Evolutionary conservation across 64 coral and sea anemone species (phyloP).

Genomic region (Pocillopora damicornis): DNA sequence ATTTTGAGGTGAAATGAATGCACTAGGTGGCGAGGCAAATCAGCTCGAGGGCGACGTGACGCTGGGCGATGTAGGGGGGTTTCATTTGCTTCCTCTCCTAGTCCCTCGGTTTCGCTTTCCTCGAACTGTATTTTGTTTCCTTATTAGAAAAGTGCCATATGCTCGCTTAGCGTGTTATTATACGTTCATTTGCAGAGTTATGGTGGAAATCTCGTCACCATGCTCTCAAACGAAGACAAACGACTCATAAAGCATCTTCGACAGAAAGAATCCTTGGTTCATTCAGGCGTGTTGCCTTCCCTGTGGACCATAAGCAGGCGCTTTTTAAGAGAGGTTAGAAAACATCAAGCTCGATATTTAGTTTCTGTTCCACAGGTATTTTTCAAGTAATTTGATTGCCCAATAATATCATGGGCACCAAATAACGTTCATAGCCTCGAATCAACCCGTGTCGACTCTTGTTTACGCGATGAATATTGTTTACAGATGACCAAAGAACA

Average conservation of each 20-base stretch:
- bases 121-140: too few relatives aligned
- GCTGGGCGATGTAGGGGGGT: neutral
- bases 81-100: too few relatives aligned
- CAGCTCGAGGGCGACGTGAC: neutral
- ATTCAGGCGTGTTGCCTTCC: neutral
- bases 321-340: neutral
- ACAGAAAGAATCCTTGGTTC: neutral
- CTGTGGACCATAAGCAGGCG: constrained; percentile 12
- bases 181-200: neutral
- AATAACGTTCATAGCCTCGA: too few relatives aligned
- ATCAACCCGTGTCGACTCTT: too few relatives aligned
- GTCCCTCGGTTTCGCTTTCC: neutral
- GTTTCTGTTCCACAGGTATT: too few relatives aligned
- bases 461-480: too few relatives aligned
- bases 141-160: too few relatives aligned
- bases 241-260: constrained; percentile 5
- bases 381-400: too few relatives aligned
- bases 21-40: too few relatives aligned
- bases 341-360: neutral
- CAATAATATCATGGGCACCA: too few relatives aligned
- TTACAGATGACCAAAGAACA: too few relatives aligned
- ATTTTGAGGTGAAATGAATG: too few relatives aligned
- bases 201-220: constrained; percentile 21
- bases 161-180: neutral
- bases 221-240: constrained; percentile 9